Evolutionary conservation across 1,140 invertebrate genomes (phyloP).

Genomic region (Drosophila ironensis): DNA sequence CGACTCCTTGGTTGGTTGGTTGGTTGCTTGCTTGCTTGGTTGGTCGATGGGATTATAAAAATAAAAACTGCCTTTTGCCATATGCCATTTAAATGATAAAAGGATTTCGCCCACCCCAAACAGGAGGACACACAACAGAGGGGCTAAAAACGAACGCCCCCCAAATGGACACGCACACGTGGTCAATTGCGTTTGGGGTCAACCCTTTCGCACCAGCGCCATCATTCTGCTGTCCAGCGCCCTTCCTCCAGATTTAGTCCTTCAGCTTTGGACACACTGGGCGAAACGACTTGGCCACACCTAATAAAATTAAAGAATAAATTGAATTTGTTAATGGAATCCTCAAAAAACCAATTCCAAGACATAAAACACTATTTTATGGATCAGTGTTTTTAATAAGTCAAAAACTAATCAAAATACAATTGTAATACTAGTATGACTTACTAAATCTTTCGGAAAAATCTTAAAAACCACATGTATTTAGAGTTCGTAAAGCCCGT

Average conservation of each 20-base stretch:
- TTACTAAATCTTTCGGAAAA: too few relatives aligned
- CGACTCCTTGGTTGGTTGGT: background rate
- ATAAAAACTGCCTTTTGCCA: constrained; percentile 77
- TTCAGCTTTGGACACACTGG: background rate
- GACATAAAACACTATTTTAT: too few relatives aligned
- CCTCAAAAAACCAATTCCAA: too few relatives aligned
- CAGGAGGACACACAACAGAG: constrained; percentile 1
- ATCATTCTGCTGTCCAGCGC: constrained; percentile 59
- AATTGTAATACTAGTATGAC: too few relatives aligned
- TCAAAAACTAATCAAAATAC: too few relatives aligned
- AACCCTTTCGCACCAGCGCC: constrained; percentile 76
- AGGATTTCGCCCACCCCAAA: constrained; percentile 50
- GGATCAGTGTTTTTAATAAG: too few relatives aligned
- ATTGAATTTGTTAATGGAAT: too few relatives aligned
- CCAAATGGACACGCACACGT: constrained; percentile 66
- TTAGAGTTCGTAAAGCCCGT: too few relatives aligned
- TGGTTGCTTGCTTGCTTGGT: background rate
- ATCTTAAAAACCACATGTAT: too few relatives aligned
- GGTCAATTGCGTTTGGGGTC: constrained; percentile 79
- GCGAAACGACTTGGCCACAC: too few relatives aligned
- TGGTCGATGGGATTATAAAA: constrained; percentile 56
- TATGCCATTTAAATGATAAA: constrained; percentile 81
- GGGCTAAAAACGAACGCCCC: constrained; percentile 18
- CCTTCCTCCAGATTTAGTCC: background rate
- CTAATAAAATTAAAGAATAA: too few relatives aligned